These are phyloP conservation scores for Loxodonta africana DNA, from an alignment of 2,113 vertebrate genomes.

Conservation along the genomic window DNA sequence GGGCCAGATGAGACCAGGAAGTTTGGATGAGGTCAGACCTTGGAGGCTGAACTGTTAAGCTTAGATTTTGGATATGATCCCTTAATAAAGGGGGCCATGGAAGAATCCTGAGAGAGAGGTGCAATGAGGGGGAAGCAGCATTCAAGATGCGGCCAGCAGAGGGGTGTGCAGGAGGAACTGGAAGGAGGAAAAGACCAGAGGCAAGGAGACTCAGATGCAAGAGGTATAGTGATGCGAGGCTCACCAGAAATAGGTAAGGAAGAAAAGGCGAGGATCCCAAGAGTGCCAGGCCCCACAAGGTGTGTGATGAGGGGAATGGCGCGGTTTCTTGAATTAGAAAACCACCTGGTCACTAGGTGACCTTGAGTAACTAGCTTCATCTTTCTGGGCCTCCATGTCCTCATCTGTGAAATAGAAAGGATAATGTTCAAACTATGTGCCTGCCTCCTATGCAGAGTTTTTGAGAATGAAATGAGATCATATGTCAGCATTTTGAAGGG, in stretches of 20 bases:
- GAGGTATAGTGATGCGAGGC: no score
- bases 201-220: not conserved
- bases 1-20: not conserved
- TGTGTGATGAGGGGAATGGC: not conserved
- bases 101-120: not conserved
- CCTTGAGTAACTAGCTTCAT: not conserved
- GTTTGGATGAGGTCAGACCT: not conserved
- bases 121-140: not conserved
- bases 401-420: not conserved
- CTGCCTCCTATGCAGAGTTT: not conserved
- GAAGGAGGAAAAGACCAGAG: not conserved
- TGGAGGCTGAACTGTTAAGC: no score
- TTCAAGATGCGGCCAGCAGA: not conserved
- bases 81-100: not conserved
- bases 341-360: not conserved
- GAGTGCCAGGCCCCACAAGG: not conserved
- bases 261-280: not conserved
- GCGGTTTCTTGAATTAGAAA: not conserved
- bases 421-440: not conserved
- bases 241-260: not conserved
- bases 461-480: not conserved
- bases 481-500: not conserved
- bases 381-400: not conserved
- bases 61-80: not conserved
- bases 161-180: not conserved